A percentile compares a stretch with the other conserved stretches of the same genome.
Evolutionary conservation across 2,113 vertebrate genomes (phyloP).

Genomic region (Phrynosoma platyrhinos): DNA sequence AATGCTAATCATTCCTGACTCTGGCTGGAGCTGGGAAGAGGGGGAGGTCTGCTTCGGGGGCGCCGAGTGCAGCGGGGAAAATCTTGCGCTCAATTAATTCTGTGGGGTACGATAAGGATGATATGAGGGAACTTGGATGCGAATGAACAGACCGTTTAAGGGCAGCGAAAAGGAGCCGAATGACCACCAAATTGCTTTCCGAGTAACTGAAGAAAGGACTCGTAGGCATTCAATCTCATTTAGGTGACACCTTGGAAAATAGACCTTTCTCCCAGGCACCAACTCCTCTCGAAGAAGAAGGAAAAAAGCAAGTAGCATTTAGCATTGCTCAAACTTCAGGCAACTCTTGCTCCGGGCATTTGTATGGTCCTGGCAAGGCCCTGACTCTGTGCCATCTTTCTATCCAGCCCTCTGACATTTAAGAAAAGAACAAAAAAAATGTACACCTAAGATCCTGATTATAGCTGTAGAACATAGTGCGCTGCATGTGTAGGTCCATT

Average conservation of each 20-base stretch:
- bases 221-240: constrained; percentile 16
- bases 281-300: not conserved
- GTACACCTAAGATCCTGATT: no score
- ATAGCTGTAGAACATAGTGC: no score
- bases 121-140: constrained; percentile 23
- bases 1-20: constrained; percentile 71
- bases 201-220: constrained; percentile 8
- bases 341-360: not conserved
- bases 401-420: not conserved
- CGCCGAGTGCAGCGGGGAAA: not conserved
- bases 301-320: not conserved
- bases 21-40: constrained; percentile 51
- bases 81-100: constrained; percentile 54
- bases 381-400: not conserved
- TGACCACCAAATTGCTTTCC: constrained; percentile 30
- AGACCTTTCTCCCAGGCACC: not conserved
- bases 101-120: constrained; percentile 23
- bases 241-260: constrained; percentile 16
- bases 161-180: not conserved
- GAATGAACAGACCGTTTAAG: constrained; percentile 46
- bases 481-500: no score
- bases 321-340: fast-evolving
- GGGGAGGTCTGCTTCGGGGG: constrained; percentile 47
- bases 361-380: not conserved
- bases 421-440: not conserved